Evolutionary conservation across 2,797 vertebrate genomes (phyloP).

Genomic region (Alauda arvensis): DNA sequence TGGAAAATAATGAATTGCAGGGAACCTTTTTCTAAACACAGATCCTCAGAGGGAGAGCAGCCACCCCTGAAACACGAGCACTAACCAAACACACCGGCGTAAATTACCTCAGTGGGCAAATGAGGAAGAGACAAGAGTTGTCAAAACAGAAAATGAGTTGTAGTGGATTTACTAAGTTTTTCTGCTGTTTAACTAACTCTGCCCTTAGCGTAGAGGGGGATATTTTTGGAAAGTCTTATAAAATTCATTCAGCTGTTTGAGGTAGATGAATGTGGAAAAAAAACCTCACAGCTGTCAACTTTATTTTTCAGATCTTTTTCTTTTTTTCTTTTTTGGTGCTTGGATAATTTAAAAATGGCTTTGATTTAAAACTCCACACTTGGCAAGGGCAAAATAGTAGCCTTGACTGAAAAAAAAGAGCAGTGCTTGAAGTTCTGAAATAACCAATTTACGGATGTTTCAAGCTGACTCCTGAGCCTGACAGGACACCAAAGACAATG

Average conservation of each 20-base stretch:
- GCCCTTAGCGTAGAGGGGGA: not conserved
- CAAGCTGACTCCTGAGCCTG: not conserved
- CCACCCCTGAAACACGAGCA: not conserved
- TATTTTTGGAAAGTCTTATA: slow-evolving; percentile 59
- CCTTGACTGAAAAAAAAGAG: not conserved
- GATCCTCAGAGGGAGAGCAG: not conserved
- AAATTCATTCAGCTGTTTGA: slow-evolving; percentile 54
- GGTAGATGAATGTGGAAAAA: slow-evolving; percentile 55
- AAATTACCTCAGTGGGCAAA: slow-evolving; percentile 3
- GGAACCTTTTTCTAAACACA: not conserved
- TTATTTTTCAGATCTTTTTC: slow-evolving; percentile 3
- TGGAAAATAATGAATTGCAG: slow-evolving; percentile 16
- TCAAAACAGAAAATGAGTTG: slow-evolving; percentile 44
- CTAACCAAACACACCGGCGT: not conserved
- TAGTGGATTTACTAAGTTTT: slow-evolving; percentile 36
- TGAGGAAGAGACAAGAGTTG: slow-evolving; percentile 22
- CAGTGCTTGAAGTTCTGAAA: not conserved
- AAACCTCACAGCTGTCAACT: slow-evolving; percentile 36
- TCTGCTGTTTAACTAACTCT: slow-evolving; percentile 35
- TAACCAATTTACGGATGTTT: not conserved
- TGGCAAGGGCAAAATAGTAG: not conserved
- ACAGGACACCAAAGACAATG: not conserved
- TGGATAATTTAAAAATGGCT: slow-evolving; percentile 37
- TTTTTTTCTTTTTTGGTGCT: not conserved
- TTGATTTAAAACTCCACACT: slow-evolving; percentile 40